Evolutionary conservation across 2,888 invertebrate species (phyloP).

Genomic region (Mantis religiosa): DNA sequence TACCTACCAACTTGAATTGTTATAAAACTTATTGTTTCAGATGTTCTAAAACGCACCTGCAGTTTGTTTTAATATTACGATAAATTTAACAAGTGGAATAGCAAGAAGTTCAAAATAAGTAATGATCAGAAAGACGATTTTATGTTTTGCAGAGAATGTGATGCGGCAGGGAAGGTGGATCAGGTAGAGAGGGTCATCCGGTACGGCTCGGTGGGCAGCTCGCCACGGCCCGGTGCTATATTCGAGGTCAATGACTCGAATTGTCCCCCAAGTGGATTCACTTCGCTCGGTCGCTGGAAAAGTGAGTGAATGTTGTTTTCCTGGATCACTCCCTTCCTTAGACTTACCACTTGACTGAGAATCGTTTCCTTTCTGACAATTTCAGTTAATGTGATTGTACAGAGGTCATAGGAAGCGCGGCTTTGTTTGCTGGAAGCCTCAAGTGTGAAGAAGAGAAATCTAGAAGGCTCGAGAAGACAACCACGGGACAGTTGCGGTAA

Average conservation of each 20-base stretch:
- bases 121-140: background rate
- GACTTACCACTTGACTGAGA: background rate
- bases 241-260: background rate
- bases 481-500: too few species aligned
- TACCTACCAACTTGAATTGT: too few species aligned
- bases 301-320: background rate
- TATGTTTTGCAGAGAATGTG: background rate
- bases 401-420: too few species aligned
- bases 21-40: too few species aligned
- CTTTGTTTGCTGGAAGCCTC: too few species aligned
- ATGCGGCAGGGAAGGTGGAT: background rate
- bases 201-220: slow-evolving; percentile 1
- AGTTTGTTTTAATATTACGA: too few species aligned
- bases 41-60: too few species aligned
- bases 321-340: background rate
- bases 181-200: background rate
- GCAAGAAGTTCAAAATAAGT: background rate
- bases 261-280: background rate
- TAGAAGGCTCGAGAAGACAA: too few species aligned
- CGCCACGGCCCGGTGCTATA: background rate
- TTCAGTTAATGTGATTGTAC: background rate
- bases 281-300: background rate
- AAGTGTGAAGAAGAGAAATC: too few species aligned
- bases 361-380: background rate
- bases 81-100: too few species aligned